Conservation (phyloP, 2,797 vertebrate genomes). For the Malacoraja senta region DNA sequence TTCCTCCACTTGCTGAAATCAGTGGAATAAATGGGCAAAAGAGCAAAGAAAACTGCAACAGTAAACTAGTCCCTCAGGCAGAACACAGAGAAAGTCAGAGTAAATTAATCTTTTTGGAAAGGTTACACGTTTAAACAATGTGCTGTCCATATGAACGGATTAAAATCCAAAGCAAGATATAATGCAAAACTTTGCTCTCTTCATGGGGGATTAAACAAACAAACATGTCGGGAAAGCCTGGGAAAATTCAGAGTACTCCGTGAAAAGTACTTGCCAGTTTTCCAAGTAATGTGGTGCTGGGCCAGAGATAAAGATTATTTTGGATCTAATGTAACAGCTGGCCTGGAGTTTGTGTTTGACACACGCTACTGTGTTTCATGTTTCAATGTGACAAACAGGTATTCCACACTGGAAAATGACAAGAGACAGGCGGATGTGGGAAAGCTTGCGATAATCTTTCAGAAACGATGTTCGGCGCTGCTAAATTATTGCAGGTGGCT, state of each 20-base stretch:
- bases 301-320: conserved; percentile 26
- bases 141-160: not conserved
- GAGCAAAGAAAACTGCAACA: not conserved
- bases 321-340: conserved; percentile 15
- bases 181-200: not conserved
- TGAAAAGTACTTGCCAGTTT: not conserved
- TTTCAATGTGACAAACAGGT: not conserved
- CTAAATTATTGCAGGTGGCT: not conserved
- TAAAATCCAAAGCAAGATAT: conserved; percentile 1
- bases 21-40: not conserved
- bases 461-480: not conserved
- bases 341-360: conserved; percentile 22
- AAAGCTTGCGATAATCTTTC: not conserved
- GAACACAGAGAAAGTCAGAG: not conserved
- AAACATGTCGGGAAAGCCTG: not conserved
- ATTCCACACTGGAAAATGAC: not conserved
- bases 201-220: not conserved
- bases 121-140: not conserved
- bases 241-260: not conserved
- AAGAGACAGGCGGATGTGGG: not conserved
- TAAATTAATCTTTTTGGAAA: not conserved
- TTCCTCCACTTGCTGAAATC: not conserved
- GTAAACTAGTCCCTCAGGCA: not conserved
- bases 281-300: not conserved
- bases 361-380: conserved; percentile 12